Percentiles rank a stretch among this genome's conserved stretches.
These are phyloP conservation scores for Drepana arcuata DNA, from an alignment of 1,140 invertebrate genomes.

Conservation along the genomic window DNA sequence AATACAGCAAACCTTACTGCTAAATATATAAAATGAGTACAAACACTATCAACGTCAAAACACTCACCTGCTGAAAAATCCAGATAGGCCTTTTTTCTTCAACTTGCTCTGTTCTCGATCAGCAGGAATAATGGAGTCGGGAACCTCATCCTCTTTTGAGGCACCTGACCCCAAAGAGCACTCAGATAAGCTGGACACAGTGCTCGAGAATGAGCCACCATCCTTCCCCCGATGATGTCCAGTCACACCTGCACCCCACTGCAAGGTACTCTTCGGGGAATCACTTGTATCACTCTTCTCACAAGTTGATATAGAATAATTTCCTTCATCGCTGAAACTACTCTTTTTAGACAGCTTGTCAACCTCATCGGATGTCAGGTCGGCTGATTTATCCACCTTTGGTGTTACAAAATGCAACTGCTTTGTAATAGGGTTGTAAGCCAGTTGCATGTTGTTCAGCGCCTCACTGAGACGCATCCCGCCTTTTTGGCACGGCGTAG, in stretches of 20 bases:
- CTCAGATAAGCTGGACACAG: slow-evolving; percentile 66
- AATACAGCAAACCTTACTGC: too few relatives aligned
- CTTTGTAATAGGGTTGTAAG: slow-evolving; percentile 70
- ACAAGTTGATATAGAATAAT: slow-evolving; percentile 65
- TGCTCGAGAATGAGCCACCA: slow-evolving; percentile 68
- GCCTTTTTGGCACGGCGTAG: slow-evolving; percentile 58
- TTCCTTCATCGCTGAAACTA: slow-evolving; percentile 69
- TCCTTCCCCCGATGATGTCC: slow-evolving; percentile 65
- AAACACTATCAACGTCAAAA: too few relatives aligned
- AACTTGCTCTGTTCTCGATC: slow-evolving; percentile 45
- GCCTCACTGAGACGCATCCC: slow-evolving; percentile 68
- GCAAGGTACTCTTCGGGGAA: slow-evolving; percentile 62
- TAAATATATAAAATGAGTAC: too few relatives aligned
- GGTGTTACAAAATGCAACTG: slow-evolving; percentile 69
- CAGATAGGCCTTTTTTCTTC: slow-evolving; percentile 66
- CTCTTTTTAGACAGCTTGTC: slow-evolving; percentile 62
- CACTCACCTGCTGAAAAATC: slow-evolving; percentile 68
- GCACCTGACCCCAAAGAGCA: slow-evolving; percentile 59
- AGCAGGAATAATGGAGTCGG: slow-evolving; percentile 19
- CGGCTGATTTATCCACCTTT: slow-evolving; percentile 42
- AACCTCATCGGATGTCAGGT: slow-evolving; percentile 41
- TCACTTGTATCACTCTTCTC: slow-evolving; percentile 68
- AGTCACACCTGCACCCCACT: slow-evolving; percentile 62
- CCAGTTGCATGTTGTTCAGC: slow-evolving; percentile 67
- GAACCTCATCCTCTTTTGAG: slow-evolving; percentile 49